Evolutionary conservation across 2,888 invertebrate genomes (phyloP).

Genomic region (Epirrhoe alternata): DNA sequence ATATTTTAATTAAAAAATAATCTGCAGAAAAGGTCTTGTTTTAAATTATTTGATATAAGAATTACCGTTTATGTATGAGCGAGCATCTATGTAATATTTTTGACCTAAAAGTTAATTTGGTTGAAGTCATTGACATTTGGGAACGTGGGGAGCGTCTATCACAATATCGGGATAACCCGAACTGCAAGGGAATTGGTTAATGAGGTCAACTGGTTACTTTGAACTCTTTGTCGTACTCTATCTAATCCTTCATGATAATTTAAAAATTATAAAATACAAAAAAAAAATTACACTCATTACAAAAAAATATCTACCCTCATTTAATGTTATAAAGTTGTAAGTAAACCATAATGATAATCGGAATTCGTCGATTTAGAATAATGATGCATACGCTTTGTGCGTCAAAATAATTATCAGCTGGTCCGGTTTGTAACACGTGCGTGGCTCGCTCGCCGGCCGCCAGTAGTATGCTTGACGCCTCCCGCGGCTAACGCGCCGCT

Average conservation of each 20-base stretch:
- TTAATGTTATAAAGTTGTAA: conserved; percentile 3
- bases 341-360: neutral
- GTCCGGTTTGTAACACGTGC: conserved; percentile 67
- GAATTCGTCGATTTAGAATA: conserved; percentile 39
- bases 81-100: conserved; percentile 3
- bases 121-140: conserved; percentile 56
- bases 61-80: no score
- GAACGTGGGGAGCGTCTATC: conserved; percentile 56
- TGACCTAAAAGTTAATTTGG: conserved; percentile 2
- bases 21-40: neutral
- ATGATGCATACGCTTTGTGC: conserved; percentile 54
- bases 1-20: no score
- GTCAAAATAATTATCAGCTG: conserved; percentile 67
- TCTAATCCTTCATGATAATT: conserved; percentile 6
- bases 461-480: conserved; percentile 68
- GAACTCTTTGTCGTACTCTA: conserved; percentile 17
- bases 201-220: conserved; percentile 44
- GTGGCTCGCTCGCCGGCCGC: conserved; percentile 45
- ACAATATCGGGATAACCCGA: conserved; percentile 53
- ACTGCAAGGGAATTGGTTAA: conserved; percentile 68
- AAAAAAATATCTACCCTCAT: conserved; percentile 12
- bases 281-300: neutral
- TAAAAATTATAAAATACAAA: neutral
- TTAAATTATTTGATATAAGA: no score
- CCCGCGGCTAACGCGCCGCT: conserved; percentile 61